Evolutionary conservation across 2,113 vertebrate species (phyloP), one percentile per base, ranked within the genome.

Genomic region (Hippocampus zosterae): DNA sequence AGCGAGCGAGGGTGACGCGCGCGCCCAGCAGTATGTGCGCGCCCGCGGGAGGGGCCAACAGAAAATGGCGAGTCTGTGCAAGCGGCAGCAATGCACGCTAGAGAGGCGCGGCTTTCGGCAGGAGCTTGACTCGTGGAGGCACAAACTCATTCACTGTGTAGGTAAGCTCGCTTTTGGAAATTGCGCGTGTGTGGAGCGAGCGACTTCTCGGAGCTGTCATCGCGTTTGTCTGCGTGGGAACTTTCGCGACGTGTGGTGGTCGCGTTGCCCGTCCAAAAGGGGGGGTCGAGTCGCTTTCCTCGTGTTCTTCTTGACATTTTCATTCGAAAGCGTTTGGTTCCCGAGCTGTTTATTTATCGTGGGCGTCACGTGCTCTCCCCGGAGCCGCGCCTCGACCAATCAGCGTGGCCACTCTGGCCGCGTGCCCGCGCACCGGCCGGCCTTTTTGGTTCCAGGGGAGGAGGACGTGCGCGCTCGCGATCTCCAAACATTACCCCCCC

Each of bases 41-140:
- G 93, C 89, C 87, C 90, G 89, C 91, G 90, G 84, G 86, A 86
- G 88, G 86, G 91, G 90, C 88, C 90, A 88, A 87, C 88, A 94
- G 93, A 95, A 96, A 93, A 96, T 96, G 95, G 95, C 95, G 94
- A 95, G 94, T 91, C 90, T 90, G 93, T 94, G 92, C 90, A 91
- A 89, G 84, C 93, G 93, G 92, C 93, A 94, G 90, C 88, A 94
- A 90, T 93, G 93, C 90, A 93, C 91, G 84, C 88, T 91, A 89
- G 94, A 95, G 89, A 93, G 93, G 91, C 94, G 92, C 91, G 93
- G 92, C 88, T 91, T 93, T 92, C 93, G 93, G 84, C 94, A 94
- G 86, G 94, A 95, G 89, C 90, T 94, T 86, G 92, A 95, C 86
- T 93, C 92, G 85, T 95, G 94, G 94, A 92, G 92, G 85, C 91